These are phyloP conservation scores for Diplolepis rosae DNA, from an alignment of 2,888 invertebrate species.

Conservation along the genomic window DNA sequence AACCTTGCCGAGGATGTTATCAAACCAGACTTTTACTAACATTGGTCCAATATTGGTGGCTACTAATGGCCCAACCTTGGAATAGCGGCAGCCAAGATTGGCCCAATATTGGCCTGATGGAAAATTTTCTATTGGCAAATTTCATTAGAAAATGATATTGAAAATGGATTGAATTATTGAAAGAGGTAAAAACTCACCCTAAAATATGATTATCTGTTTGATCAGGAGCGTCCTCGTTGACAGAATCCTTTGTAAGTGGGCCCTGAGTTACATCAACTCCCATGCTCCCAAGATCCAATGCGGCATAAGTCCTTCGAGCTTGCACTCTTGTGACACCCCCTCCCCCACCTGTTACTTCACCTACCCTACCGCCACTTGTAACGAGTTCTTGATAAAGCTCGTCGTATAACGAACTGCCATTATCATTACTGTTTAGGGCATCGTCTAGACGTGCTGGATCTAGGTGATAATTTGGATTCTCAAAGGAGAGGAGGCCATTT, in stretches of 20 bases:
- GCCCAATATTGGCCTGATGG: no score
- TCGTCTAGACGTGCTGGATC: conserved; percentile 86
- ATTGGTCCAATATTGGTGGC: no score
- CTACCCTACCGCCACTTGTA: conserved; percentile 72
- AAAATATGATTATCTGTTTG: conserved; percentile 75
- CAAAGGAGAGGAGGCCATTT: conserved; percentile 92
- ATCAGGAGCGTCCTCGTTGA: conserved; percentile 70
- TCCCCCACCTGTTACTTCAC: conserved; percentile 76
- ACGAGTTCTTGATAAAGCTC: conserved; percentile 80
- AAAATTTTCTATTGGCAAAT: no score
- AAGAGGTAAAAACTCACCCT: conserved; percentile 76
- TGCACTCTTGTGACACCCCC: conserved; percentile 71
- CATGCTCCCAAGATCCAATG: conserved; percentile 82
- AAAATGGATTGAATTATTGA: no score
- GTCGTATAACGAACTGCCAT: conserved; percentile 79
- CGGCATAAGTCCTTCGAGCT: conserved; percentile 79
- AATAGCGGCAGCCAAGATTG: no score
- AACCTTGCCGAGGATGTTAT: no score
- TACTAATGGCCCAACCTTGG: no score
- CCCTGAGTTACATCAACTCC: conserved; percentile 81
- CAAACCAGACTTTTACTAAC: no score
- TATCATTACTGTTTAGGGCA: conserved; percentile 81
- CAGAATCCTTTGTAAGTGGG: conserved; percentile 75
- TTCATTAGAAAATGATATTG: no score
- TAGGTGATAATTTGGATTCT: conserved; percentile 93